Conservation (phyloP, 2,888 invertebrate genomes). For the Lypha dubia region DNA sequence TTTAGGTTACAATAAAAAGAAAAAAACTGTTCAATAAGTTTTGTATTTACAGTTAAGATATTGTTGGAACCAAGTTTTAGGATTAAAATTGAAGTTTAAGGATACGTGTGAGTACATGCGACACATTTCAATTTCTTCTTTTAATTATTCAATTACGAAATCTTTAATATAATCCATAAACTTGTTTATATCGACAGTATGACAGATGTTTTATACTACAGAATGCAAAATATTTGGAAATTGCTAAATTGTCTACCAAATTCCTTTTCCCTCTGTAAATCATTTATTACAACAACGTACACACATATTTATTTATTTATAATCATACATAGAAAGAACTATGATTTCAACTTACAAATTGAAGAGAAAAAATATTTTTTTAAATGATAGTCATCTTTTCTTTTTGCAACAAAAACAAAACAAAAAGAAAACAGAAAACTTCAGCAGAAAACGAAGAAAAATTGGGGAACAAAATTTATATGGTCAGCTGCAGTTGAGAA, state of each 20-base stretch:
- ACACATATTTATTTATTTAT: conserved; percentile 1
- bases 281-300: neutral
- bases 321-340: conserved; percentile 26
- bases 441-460: conserved; percentile 47
- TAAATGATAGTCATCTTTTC: conserved; percentile 59
- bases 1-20: neutral
- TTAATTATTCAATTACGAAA: conserved; percentile 11
- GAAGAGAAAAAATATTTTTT: conserved; percentile 48
- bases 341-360: conserved; percentile 46
- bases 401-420: conserved; percentile 35
- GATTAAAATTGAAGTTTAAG: neutral
- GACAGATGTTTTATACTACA: neutral
- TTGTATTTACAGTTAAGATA: neutral
- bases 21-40: neutral
- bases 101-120: neutral
- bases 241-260: neutral
- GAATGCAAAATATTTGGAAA: neutral
- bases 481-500: conserved; percentile 53
- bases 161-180: neutral
- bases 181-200: neutral
- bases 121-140: neutral
- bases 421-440: conserved; percentile 33
- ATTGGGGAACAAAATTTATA: conserved; percentile 65
- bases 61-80: neutral
- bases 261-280: neutral